Conservation (phyloP, 2,888 invertebrate genomes). For the Stenolophus ochropezus region DNA sequence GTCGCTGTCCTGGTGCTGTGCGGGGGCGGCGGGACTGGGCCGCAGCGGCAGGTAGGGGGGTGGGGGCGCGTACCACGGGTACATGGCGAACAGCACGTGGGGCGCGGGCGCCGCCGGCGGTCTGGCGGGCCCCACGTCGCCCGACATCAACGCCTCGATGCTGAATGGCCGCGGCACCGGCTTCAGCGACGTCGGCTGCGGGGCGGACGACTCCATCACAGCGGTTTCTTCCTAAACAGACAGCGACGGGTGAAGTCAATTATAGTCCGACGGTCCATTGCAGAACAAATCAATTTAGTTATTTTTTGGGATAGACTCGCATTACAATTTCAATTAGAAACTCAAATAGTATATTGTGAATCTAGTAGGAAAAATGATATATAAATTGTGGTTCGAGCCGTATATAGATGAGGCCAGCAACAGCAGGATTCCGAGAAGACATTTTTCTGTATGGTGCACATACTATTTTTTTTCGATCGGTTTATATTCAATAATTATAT, state of each 20-base stretch:
- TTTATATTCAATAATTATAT: too few species aligned
- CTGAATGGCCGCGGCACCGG: constrained; percentile 78
- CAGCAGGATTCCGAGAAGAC: too few species aligned
- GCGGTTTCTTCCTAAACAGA: background rate
- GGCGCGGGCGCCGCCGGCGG: background rate
- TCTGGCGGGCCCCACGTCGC: constrained; percentile 77
- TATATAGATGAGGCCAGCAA: too few species aligned
- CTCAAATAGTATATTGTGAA: too few species aligned
- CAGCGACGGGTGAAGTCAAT: background rate
- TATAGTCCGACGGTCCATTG: too few species aligned
- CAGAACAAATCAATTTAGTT: too few species aligned
- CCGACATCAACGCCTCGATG: constrained; percentile 77
- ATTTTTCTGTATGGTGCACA: too few species aligned
- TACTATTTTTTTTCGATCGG: too few species aligned
- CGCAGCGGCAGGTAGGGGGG: background rate
- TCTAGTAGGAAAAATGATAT: too few species aligned
- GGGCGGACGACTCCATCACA: background rate
- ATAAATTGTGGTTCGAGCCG: too few species aligned
- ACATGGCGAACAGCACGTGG: constrained; percentile 28
- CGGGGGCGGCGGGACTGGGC: background rate
- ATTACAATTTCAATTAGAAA: too few species aligned
- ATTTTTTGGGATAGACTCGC: too few species aligned
- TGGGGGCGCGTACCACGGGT: constrained; percentile 5
- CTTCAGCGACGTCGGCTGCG: constrained; percentile 63
- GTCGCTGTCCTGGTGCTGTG: constrained; percentile 45